Evolutionary conservation across 2,113 vertebrate species (phyloP).

Genomic region (Seriola dumerili): DNA sequence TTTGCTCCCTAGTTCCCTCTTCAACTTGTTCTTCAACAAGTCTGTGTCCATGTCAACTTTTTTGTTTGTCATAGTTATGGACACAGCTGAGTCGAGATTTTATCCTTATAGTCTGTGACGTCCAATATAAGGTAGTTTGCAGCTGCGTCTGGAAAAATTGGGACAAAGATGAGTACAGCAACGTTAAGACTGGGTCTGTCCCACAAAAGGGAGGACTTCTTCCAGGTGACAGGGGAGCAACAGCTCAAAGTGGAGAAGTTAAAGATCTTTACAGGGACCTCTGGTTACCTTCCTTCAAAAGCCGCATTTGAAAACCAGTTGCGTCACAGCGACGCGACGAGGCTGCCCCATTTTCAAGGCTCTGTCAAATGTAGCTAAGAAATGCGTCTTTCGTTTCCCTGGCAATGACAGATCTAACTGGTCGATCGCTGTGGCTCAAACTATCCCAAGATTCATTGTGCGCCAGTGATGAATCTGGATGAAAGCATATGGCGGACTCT

Average conservation of each 20-base stretch:
- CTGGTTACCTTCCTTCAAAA: no score
- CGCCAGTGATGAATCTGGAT: no score
- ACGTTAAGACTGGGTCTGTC: constrained; percentile 2
- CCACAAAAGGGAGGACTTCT: background rate
- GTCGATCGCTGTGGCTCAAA: no score
- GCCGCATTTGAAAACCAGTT: no score
- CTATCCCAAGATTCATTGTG: no score
- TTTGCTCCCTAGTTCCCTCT: background rate
- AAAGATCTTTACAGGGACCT: background rate
- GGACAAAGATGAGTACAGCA: background rate
- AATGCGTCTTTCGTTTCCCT: no score
- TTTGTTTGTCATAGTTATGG: background rate
- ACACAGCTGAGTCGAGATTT: background rate
- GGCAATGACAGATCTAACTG: no score
- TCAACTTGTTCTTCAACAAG: background rate
- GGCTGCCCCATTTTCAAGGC: no score
- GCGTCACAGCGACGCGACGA: no score
- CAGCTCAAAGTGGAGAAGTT: constrained; percentile 9
- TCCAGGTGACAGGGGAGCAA: background rate
- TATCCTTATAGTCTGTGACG: background rate
- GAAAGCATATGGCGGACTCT: no score
- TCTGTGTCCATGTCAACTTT: background rate
- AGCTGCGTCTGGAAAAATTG: background rate
- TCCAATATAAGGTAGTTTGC: background rate
- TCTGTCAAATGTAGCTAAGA: no score